Evolutionary conservation across 2,797 vertebrate species (phyloP), one percentile per base, ranked within the genome.

Genomic region (Melanotaenia trifasciata): DNA sequence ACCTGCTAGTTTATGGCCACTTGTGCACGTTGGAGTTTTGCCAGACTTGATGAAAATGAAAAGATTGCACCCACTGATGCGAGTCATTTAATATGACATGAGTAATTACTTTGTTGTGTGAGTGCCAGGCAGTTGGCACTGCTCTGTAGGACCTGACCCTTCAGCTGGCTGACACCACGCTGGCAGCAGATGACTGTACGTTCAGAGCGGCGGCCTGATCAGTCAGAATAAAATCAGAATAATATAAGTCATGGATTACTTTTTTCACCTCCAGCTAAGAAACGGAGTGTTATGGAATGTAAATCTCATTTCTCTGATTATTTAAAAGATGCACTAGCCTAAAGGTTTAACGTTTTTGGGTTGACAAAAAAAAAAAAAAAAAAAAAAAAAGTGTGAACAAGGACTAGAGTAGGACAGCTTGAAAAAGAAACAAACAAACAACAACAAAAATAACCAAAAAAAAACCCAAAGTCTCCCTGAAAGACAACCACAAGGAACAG

Each of bases 41-140:
- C 62, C 84, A 85, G 51, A 60, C 33, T 60, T 80, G 62, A 66
- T 82, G 61, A 80, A 81, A 86, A 87, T 82, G n/a, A 75, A 84
- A 84, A 81, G 73, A 84, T 67, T 56, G 43, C 18, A 58, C 7
- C 59, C 78, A 45, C 10, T 74, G 84, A 87, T 69, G 87, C 51
- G 20, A 80, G 65, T 87, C 67, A 86, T 89, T 67, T 38, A 79
- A 65, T 72, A 53, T 79, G 90, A 89, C 87, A 73, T 70, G 67
- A 82, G 74, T 89, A 84, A 89, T 91, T 79, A 85, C 66, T 81
- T 81, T 72, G 75, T 64, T 84, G 82, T 85, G 70, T 62, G 51
- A 82, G 80, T 83, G 84, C 74, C 71, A 83, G 82, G 77, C 87
- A 83, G 81, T 84, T 85, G 87, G 80, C 80, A 58, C 76, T 58